Conservation (phyloP, 2,113 vertebrate genomes). For the Sebastes fasciatus region DNA sequence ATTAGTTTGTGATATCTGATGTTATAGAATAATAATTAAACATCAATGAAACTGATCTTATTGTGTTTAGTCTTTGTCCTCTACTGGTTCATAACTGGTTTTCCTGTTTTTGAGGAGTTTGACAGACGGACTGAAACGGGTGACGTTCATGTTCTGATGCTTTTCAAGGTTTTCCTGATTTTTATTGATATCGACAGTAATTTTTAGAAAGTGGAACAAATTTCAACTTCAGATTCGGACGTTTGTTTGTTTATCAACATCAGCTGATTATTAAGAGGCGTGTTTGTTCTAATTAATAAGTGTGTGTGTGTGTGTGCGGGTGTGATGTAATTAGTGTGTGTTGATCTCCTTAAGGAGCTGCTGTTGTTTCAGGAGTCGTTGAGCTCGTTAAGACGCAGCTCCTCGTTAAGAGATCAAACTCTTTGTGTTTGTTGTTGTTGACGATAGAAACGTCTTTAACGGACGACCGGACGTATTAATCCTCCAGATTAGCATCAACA, state of each 20-base stretch:
- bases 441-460: slow-evolving; percentile 12
- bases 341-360: slow-evolving; percentile 18
- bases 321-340: slow-evolving; percentile 13
- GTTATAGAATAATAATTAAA: slow-evolving; percentile 4
- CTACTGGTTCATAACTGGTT: no score
- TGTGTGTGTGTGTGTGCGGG: not conserved
- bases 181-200: no score
- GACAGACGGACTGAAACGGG: no score
- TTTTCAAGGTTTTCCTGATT: no score
- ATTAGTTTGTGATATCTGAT: not conserved
- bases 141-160: no score
- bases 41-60: not conserved
- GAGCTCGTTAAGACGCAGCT: slow-evolving; percentile 21
- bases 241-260: not conserved
- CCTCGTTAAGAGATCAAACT: slow-evolving; percentile 50
- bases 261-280: not conserved
- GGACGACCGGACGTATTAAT: not conserved
- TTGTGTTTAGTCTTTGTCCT: not conserved
- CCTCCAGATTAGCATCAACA: slow-evolving; percentile 9
- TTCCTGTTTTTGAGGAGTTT: no score
- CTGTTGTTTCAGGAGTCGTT: not conserved
- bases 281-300: not conserved
- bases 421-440: slow-evolving; percentile 21
- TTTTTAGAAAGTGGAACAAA: not conserved
- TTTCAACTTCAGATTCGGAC: not conserved